Base-by-base conservation (phyloP, 2,113 vertebrate species). In the Pantherophis guttatus region DNA sequence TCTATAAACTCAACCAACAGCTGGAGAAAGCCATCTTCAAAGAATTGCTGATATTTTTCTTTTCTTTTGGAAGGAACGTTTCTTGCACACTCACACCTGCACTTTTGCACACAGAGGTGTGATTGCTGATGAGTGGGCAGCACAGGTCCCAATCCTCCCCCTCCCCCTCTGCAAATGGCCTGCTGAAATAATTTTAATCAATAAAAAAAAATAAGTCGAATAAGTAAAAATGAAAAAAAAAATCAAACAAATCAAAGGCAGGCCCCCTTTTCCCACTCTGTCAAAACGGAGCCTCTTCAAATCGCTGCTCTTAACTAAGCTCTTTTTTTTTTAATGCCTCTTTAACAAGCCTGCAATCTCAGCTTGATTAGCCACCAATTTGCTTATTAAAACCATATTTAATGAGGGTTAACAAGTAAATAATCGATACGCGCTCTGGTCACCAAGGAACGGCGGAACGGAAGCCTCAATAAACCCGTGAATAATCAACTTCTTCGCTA, bases 331-430 rank as follows among this genome's bases (percentile, higher is more conserved):
- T 93, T 52, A 91, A 91, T 57, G 8, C 29, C 39, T 92, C 95
- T 62, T 90, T 54, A 92, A 94, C 96, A 91, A 94, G 2, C 95
- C 93, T 52, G 94, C 92, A 48, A 91, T 93, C 65, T 85, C 33
- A 93, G 86, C 93, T 93, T 93, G 93, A 94, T 97, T 96, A 96
- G 92, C 96, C 95, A 90, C 95, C 94, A 91, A 15, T 86, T 93
- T 94, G 95, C 93, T 97, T 96, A 97, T 97, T 97, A 97, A 97
- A 94, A 94, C 88, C 92, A 94, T 96, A 91, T 94, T 97, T 97
- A 96, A 97, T 94, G 95, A 97, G 94, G 94, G 93, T 96, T 97
- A 96, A 97, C 87, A 87, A 96, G 96, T 86, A 96, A 96, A 95
- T 95, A 97, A 97, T 97, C 95, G 55, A 97, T 97, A 96, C 12